Evolutionary conservation across 2,888 invertebrate genomes (phyloP).

Genomic region (Caenorhabditis doughertyi): DNA sequence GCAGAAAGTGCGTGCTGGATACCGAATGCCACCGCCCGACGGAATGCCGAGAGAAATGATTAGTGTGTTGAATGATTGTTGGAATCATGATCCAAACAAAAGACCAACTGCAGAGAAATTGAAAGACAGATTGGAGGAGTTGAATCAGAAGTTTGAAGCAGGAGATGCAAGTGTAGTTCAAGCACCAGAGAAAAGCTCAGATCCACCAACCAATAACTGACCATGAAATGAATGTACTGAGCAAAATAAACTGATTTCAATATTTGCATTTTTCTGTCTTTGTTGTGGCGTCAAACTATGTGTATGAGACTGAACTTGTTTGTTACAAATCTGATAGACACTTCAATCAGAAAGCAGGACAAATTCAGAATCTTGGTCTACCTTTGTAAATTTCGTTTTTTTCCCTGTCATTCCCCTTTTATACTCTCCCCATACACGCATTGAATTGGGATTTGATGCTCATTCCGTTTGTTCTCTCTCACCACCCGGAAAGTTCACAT

Average conservation of each 20-base stretch:
- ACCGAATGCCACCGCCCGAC: conserved; percentile 72
- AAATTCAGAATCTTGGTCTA: too few relatives aligned
- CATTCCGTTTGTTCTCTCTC: not conserved
- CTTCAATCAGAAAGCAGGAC: too few relatives aligned
- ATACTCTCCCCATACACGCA: not conserved
- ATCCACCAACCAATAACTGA: conserved; percentile 4
- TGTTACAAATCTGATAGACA: too few relatives aligned
- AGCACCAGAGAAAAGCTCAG: conserved; percentile 32
- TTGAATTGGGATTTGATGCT: not conserved
- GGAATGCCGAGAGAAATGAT: conserved; percentile 72
- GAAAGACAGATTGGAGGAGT: conserved; percentile 67
- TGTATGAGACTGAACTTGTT: too few relatives aligned
- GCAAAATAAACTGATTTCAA: too few relatives aligned
- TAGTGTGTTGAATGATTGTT: conserved; percentile 67
- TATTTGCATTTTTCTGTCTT: too few relatives aligned
- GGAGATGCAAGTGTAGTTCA: conserved; percentile 46
- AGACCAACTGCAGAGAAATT: conserved; percentile 72
- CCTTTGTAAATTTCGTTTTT: too few relatives aligned
- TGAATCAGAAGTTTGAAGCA: conserved; percentile 54
- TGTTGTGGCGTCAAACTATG: too few relatives aligned
- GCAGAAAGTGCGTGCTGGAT: conserved; percentile 74
- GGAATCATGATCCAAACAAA: conserved; percentile 71
- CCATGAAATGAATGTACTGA: not conserved
- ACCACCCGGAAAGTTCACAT: conserved; percentile 6
- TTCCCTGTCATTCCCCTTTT: too few relatives aligned